Evolutionary conservation across 64 coral and sea anemone genomes (phyloP), one percentile per base, ranked within the genome.

Genomic region (Cladopsammia gracilis): DNA sequence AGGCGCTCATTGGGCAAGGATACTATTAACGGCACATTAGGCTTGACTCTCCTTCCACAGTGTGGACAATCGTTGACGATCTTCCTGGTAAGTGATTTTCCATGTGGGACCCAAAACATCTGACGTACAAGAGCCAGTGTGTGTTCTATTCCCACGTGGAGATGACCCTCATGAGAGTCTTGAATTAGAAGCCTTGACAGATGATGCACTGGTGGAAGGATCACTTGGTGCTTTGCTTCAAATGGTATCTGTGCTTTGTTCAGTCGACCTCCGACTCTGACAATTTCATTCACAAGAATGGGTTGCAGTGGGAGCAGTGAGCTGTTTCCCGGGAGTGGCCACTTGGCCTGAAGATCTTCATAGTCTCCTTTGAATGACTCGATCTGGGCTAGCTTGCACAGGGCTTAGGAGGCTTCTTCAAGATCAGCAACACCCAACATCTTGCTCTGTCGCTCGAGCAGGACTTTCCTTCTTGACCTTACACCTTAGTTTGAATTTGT

Each of bases 31-130:
- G 87, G 51, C 1, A 88, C 22, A 3, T 52, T 24, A n/a, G 86
- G 86, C 25, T 88, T 74, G 23, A 23, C 70, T 75, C 70, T 77
- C 15, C 71, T 75, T 10, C 10, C 62, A 54, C 72, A 65, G 14
- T 7, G n/a, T 10, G 73, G 24, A 46, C 87, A 89, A 8, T 77
- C 87, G 45, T 54, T 75, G 19, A 64, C 13, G 14, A 77, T 14
- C 59, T 49, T 89, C 43, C 57, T 61, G 18, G 22, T 24, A 8
- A 78, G 23, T 5, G 7, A 85, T 57, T 85, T 85, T 15, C 61
- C 62, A 19, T 10, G 59, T 0, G n/a, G 62, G 34, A 85, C 67
- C 82, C 82, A 85, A 6, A 44, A 62, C 43, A 62, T n/a, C 60
- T 82, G 78, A 26, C 52, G 24, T 20, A 82, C 78, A 25, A 64